Base-by-base conservation (phyloP, 2,113 vertebrate genomes). In the Campylorhamphus procurvoides region DNA sequence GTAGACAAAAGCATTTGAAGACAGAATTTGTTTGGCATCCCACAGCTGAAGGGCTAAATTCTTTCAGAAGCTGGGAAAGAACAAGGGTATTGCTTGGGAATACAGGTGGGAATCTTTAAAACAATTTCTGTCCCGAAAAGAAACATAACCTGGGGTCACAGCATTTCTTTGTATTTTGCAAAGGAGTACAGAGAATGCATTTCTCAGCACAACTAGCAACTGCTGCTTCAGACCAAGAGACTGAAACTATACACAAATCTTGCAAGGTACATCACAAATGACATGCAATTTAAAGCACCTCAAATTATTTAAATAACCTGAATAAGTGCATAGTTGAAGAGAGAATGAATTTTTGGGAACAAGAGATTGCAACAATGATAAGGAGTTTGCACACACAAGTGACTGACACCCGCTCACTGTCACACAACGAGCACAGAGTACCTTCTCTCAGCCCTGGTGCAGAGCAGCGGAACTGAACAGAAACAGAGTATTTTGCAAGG, bases 351-450 rank as follows among this genome's bases (percentile, higher is more conserved):
- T 81, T 87, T 49, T 46, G 3, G 37, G 72, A 93, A 63, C 3
- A 33, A 15, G 42, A 74, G 16, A 39, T 9, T 73, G 31, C 24
- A 80, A 23, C 37, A 39, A 25, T 6, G 27, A 7, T 3, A 39
- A 19, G 25, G n/a, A 91, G n/a, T 62, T 14, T 35, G 63, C 55
- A 93, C 67, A 90, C 25, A 69, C n/a, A 63, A 53, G n/a, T 33
- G 40, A 35, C 52, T 5, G 27, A 66, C n/a, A 53, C 3, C 14
- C 29, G 18, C 39, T 42, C 35, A 6, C 47, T 33, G 24, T 31
- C 27, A 49, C 1, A 74, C 3, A 22, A 42, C 0, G 10, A 1
- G 1, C 50, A 49, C 25, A 18, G 75, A 27, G 28, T 4, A 31
- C 27, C n/a, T 63, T 28, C n/a, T 50, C 52, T 59, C 60, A 39